phyloP scores from a whole-genome alignment of 2,888 invertebrate species.

The Fissipunctia ypsillon region DNA sequence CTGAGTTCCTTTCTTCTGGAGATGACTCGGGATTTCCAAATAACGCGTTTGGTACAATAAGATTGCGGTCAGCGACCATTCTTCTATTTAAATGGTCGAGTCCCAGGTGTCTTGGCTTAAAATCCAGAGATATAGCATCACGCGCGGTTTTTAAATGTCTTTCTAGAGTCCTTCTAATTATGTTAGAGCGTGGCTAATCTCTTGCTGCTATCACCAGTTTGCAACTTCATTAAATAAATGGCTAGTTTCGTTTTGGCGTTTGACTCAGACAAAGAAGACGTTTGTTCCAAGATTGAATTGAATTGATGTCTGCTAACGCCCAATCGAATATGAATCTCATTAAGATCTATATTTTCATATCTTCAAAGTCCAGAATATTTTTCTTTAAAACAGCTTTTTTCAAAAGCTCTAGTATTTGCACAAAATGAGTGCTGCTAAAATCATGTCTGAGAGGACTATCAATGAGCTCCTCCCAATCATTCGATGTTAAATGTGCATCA shows the following conservation, averaged over 20 bases:
- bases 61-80: slow-evolving; percentile 5
- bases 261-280: no score
- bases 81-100: slow-evolving; percentile 1
- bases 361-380: background rate
- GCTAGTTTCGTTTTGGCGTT: no score
- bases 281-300: no score
- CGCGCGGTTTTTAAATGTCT: background rate
- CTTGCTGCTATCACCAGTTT: no score
- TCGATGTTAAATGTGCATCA: slow-evolving; percentile 3
- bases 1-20: background rate
- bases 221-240: no score
- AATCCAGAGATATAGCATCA: background rate
- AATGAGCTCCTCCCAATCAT: background rate
- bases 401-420: background rate
- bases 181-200: no score
- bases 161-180: background rate
- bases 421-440: no score
- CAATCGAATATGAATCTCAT: slow-evolving; percentile 3
- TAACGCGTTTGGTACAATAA: slow-evolving; percentile 3
- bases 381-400: background rate
- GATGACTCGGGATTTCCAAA: background rate
- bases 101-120: background rate
- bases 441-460: slow-evolving; percentile 1
- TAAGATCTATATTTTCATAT: slow-evolving; percentile 3
- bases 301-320: background rate